Evolutionary conservation across 2,797 vertebrate genomes (phyloP).

Genomic region (Champsocephalus gunnari): DNA sequence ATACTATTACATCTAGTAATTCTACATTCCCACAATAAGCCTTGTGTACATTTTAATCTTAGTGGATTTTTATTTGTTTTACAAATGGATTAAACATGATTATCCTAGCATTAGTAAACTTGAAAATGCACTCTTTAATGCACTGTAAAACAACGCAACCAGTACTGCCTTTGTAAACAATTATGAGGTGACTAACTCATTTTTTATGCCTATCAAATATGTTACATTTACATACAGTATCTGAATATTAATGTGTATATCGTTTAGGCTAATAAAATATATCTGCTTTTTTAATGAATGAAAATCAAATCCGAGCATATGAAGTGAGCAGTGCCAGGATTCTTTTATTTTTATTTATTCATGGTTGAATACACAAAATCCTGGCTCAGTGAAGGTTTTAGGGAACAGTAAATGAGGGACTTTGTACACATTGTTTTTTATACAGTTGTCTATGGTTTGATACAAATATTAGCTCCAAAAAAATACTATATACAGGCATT

Average conservation of each 20-base stretch:
- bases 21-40: constrained; percentile 23
- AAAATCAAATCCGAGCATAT: constrained; percentile 49
- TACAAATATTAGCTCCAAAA: constrained; percentile 31
- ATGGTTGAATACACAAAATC: constrained; percentile 54
- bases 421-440: constrained; percentile 62
- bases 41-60: constrained; percentile 11
- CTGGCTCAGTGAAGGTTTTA: constrained; percentile 49
- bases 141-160: constrained; percentile 61
- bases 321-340: constrained; percentile 40
- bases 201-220: constrained; percentile 61
- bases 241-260: constrained; percentile 48
- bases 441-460: constrained; percentile 63
- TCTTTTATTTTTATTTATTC: constrained; percentile 73
- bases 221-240: constrained; percentile 43
- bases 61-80: constrained; percentile 25
- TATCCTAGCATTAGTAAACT: constrained; percentile 51
- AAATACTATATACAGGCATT: constrained; percentile 6
- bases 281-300: constrained; percentile 50
- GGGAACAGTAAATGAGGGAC: constrained; percentile 74
- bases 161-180: constrained; percentile 57
- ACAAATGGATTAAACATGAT: constrained; percentile 36
- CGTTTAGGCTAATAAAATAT: constrained; percentile 43
- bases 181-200: constrained; percentile 39
- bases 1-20: constrained; percentile 42
- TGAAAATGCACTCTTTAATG: constrained; percentile 57